Base-by-base conservation (phyloP, 35 echinoderm and acorn worm species). In the Eucidaris tribuloides region DNA sequence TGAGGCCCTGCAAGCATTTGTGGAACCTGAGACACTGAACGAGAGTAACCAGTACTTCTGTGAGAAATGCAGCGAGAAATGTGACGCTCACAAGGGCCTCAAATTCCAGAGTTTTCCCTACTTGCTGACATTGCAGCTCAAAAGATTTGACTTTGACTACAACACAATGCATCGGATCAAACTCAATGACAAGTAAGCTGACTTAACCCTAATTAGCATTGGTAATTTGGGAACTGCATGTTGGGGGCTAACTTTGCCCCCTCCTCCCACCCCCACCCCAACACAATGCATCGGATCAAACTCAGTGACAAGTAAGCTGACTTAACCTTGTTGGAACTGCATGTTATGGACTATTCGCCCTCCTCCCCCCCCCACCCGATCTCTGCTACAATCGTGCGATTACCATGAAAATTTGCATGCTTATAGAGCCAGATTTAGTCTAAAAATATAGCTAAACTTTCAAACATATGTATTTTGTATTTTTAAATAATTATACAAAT, bases 141-240 rank as follows among this genome's bases (percentile, higher is more conserved):
- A 93, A 79, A 49, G 95, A 78, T 98, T 98, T 86, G 95, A 98
- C 74, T 93, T 98, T 87, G 95, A 98, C 60, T 98, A 98, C 71
- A 85, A 59, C 76, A 98, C 95, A 30, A 81, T 89, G 65, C 91
- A 92, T 25, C 88, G 94, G 60, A 89, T 93, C 61, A 98, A 98
- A 45, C 86, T 98, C 18, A 98, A 97, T 28, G 90, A 98, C 81
- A 92, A 93, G 82, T 90, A 52, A 85, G 91, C 40, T 13, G 7
- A 39, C 5, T 58, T 64, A 42, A 38, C 14, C 27, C 0, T 0
- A 4, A 34, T 71, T 27, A 5, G 35, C 20, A 71, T 71, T 71
- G n/a, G n/a, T n/a, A n/a, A n/a, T n/a, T n/a, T n/a, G n/a, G 50
- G n/a, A n/a, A 55, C 13, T 55, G 13, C 13, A n/a, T n/a, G n/a